Base-by-base conservation (phyloP, 1,140 invertebrate species). In the Sweltsa coloradensis region DNA sequence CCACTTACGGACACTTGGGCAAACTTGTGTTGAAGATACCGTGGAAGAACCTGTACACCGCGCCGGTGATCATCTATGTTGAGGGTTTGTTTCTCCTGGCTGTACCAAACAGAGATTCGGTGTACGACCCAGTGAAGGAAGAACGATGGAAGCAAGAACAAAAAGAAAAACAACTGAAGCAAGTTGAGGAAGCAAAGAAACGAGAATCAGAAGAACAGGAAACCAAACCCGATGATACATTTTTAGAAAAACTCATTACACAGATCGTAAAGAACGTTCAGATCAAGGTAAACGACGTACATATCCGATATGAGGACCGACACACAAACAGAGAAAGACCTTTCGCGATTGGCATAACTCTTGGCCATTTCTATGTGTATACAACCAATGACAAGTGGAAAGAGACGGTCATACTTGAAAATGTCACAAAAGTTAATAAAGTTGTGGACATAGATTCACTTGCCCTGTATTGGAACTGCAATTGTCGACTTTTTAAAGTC, bases 191-290 rank as follows among this genome's bases (percentile, higher is more conserved):
- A 55, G 83, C 79, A 44, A 88, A 82, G 57, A 81, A 81, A 61
- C 74, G 75, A 50, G 77, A 88, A 58, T 72, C 73, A 34, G 75
- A 84, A 55, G 85, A 86, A 76, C 79, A 73, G 56, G 57, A 73
- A 61, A 71, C 74, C 47, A 79, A 81, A 61, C 59, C 78, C 6
- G 79, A 90, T 62, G 90, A 96, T 67, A 85, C 89, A 1, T 97
- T 99, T 72, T 76, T 88, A 21, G 94, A 98, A 66, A 98, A 99
- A 63, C 66, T 99, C 21, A 79, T 89, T 1, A 85, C 92, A 5
- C 90, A 96, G 61, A 89, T 98, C 49, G 89, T 99, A 19, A 95
- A 95, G 63, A 99, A 99, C 71, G 79, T 99, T 14, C 93, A 99
- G 62, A 73, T 99, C 1, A 81, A 81, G 56, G 90, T 99, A 34